Evolutionary conservation across 2,113 vertebrate species (phyloP).

Genomic region (Neolamprologus sp.): DNA sequence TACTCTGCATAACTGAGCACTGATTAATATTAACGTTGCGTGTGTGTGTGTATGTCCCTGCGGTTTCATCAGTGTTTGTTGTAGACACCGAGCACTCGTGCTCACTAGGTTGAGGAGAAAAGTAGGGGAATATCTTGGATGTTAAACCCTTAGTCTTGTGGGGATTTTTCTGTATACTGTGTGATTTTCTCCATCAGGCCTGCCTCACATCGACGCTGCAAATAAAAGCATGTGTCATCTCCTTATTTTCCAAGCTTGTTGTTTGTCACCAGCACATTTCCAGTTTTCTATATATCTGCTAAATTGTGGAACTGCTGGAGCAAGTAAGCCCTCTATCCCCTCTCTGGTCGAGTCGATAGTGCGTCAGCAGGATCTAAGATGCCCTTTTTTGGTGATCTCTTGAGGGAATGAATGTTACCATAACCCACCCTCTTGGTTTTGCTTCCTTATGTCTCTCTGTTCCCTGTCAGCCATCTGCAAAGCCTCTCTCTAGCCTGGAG

Average conservation of each 20-base stretch:
- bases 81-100: not conserved
- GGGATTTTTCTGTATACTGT: not conserved
- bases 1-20: not conserved
- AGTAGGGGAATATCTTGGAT: not conserved
- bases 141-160: not conserved
- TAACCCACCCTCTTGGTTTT: slow-evolving; percentile 29
- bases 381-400: slow-evolving; percentile 70
- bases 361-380: slow-evolving; percentile 57
- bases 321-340: slow-evolving; percentile 17
- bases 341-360: slow-evolving; percentile 30
- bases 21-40: not conserved
- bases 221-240: slow-evolving; percentile 5
- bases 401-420: slow-evolving; percentile 49
- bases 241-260: slow-evolving; percentile 7
- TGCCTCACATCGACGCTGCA: not conserved
- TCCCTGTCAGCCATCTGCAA: slow-evolving; percentile 2
- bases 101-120: not conserved
- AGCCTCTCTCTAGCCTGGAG: not conserved
- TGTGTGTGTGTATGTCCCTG: not conserved
- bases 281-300: slow-evolving; percentile 1
- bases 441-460: not conserved
- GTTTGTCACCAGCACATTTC: slow-evolving; percentile 3
- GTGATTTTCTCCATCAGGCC: not conserved
- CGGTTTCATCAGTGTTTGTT: not conserved
- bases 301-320: slow-evolving; percentile 5